Evolutionary conservation across 2,113 vertebrate species (phyloP).

Genomic region (Syngnathus scovelli): DNA sequence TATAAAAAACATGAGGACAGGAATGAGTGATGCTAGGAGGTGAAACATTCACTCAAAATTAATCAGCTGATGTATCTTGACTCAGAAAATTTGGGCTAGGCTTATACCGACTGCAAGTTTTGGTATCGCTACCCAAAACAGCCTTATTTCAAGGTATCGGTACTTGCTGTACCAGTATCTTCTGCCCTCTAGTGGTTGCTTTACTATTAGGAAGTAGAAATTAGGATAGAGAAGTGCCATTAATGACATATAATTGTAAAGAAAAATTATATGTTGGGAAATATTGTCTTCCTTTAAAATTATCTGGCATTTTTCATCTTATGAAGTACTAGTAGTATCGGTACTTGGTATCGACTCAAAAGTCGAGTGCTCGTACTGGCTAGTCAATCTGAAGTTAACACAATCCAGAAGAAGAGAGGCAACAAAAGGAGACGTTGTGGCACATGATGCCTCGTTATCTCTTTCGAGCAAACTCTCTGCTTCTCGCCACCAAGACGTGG

Average conservation of each 20-base stretch:
- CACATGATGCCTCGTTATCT: slow-evolving; percentile 14
- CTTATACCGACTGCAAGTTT: no score
- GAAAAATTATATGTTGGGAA: no score
- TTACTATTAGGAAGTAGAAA: no score
- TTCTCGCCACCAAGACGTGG: slow-evolving; percentile 67
- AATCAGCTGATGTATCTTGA: slow-evolving; percentile 27
- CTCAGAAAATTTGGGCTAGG: slow-evolving; percentile 20
- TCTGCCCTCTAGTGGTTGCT: no score
- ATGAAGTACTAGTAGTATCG: no score
- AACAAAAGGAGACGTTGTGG: slow-evolving; percentile 12
- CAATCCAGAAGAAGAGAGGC: slow-evolving; percentile 50
- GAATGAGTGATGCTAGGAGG: slow-evolving; percentile 38
- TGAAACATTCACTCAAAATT: slow-evolving; percentile 8
- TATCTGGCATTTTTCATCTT: no score
- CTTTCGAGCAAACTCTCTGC: slow-evolving; percentile 28
- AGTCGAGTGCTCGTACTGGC: not conserved
- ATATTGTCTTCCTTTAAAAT: no score
- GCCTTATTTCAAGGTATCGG: not conserved
- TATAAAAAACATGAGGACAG: slow-evolving; percentile 20
- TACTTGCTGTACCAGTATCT: not conserved
- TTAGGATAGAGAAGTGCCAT: no score
- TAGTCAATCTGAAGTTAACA: slow-evolving; percentile 77
- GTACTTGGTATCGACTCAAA: no score
- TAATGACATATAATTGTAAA: no score
- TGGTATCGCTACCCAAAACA: no score